Conservation (phyloP, 2,113 vertebrate species). For the Pomatostomus ruficeps region DNA sequence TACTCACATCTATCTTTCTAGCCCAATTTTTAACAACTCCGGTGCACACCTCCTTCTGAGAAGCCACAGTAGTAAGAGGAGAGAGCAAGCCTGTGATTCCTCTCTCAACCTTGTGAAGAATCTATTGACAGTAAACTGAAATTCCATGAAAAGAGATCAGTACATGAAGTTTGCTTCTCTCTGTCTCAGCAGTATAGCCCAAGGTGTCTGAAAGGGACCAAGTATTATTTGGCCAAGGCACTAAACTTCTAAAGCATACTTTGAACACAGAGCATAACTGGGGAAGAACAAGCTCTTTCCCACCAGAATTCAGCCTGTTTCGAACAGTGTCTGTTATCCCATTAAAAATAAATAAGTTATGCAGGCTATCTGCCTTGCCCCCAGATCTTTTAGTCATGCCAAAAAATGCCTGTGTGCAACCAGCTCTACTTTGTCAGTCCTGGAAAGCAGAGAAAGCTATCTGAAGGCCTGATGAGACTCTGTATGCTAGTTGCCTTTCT, state of each 20-base stretch:
- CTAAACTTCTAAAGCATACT: background rate
- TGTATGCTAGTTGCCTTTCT: conserved; percentile 13
- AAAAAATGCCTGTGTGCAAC: background rate
- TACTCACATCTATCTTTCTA: background rate
- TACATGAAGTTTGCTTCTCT: background rate
- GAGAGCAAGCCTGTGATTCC: fast-evolving
- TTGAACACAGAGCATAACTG: background rate
- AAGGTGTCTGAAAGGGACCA: background rate
- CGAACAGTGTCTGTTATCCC: background rate
- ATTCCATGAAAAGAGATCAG: background rate
- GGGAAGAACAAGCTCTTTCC: background rate
- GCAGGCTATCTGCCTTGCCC: background rate
- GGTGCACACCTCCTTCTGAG: background rate
- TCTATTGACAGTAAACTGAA: background rate
- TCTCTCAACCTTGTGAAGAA: background rate
- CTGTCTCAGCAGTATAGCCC: background rate
- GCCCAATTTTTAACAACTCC: background rate
- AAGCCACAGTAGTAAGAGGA: background rate
- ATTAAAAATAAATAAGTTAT: background rate
- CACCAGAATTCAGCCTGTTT: background rate
- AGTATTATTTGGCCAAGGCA: background rate
- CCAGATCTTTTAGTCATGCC: background rate
- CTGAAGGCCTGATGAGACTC: background rate
- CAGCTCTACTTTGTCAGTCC: background rate
- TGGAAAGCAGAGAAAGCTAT: background rate